A percentile compares a stretch with the other conserved stretches of the same genome.
phyloP scores from a whole-genome alignment of 53 echinoderm and acorn worm species.

The Echinometra lucunter region DNA sequence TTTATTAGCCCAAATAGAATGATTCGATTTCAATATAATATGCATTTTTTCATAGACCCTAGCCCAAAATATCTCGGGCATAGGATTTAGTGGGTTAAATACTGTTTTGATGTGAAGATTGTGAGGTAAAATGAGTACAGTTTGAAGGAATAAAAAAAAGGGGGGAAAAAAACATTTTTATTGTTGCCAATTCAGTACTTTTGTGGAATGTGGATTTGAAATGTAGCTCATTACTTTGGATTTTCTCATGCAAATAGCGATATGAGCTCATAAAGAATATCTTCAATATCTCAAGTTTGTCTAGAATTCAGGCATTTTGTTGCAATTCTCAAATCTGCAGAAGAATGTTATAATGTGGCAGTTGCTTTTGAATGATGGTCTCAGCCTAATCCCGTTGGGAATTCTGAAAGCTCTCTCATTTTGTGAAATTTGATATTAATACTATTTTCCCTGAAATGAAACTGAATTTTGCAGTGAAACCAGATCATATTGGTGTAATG shows the following conservation, averaged over 20 bases:
- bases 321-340: neutral
- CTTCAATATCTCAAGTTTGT: neutral
- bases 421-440: neutral
- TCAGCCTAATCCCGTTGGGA: neutral
- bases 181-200: neutral
- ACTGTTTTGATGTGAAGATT: no score
- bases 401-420: neutral
- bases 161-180: no score
- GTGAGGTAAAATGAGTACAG: no score
- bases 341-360: neutral
- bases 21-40: no score
- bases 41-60: no score
- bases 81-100: no score
- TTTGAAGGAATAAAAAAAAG: no score
- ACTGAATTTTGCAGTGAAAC: neutral
- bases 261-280: neutral
- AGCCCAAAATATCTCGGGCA: no score
- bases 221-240: neutral
- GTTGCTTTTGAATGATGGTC: neutral
- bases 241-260: neutral
- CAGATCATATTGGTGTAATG: neutral
- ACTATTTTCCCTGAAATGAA: neutral
- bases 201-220: neutral
- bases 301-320: slow-evolving; percentile 3
- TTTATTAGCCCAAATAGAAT: no score